These are phyloP conservation scores for Phymastichus coffea DNA, from an alignment of 1,140 invertebrate genomes.

Conservation along the genomic window DNA sequence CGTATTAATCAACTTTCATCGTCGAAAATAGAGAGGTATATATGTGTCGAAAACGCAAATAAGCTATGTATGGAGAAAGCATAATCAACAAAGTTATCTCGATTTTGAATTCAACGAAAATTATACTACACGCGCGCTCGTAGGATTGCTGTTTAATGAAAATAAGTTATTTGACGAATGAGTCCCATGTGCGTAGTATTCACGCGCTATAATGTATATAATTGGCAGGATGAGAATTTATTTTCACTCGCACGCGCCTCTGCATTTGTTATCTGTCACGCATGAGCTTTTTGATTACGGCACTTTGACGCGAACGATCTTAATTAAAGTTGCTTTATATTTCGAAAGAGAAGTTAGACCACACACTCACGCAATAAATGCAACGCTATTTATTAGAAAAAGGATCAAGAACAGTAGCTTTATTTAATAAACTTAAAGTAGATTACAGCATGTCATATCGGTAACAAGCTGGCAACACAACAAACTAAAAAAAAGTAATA, in stretches of 20 bases:
- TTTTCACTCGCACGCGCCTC: background rate
- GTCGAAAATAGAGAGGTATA: background rate
- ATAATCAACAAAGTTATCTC: background rate
- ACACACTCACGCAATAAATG: no score
- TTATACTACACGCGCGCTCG: background rate
- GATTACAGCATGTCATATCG: no score
- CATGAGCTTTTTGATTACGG: background rate
- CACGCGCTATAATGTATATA: no score
- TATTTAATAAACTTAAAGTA: no score
- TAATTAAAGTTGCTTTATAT: background rate
- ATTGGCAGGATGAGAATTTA: background rate
- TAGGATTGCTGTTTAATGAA: background rate
- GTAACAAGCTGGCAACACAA: no score
- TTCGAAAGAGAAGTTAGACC: no score
- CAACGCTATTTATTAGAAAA: no score
- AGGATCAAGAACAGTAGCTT: no score
- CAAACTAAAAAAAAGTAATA: no score
- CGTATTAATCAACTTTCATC: background rate
- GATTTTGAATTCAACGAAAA: background rate
- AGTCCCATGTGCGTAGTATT: no score
- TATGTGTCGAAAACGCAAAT: background rate
- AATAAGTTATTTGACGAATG: conserved; percentile 2
- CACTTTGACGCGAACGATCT: background rate
- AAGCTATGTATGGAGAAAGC: background rate
- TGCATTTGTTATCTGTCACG: background rate